Conservation (phyloP, 2,113 vertebrate species). For the Enhydra lutris region DNA sequence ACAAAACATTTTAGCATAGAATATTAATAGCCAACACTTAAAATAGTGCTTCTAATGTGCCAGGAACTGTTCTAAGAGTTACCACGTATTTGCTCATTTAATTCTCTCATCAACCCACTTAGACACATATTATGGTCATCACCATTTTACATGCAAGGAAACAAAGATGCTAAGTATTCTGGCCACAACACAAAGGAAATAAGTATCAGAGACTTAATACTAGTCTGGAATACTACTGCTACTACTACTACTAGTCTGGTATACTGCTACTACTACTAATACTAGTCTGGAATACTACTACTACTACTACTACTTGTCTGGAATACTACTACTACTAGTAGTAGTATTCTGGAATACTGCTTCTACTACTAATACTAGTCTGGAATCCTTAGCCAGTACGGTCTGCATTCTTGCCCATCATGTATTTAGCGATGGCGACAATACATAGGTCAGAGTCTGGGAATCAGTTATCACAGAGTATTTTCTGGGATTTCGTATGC, state of each 20-base stretch:
- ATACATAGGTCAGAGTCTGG: neutral
- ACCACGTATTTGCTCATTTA: neutral
- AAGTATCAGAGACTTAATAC: neutral
- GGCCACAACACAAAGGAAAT: neutral
- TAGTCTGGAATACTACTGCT: too few species aligned
- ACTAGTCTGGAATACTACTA: too few species aligned
- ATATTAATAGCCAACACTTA: neutral
- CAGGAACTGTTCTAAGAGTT: neutral
- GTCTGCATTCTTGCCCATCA: neutral
- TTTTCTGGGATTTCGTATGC: neutral
- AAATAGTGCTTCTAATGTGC: neutral
- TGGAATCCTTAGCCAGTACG: neutral
- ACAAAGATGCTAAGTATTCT: neutral
- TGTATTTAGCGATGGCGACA: neutral
- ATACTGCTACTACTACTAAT: too few species aligned
- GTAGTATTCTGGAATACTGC: too few species aligned
- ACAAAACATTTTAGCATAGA: neutral
- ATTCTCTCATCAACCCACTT: neutral
- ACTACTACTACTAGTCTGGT: too few species aligned
- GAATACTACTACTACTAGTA: too few species aligned
- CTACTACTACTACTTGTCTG: too few species aligned
- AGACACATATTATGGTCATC: neutral
- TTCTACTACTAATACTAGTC: too few species aligned
- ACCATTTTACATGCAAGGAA: neutral
- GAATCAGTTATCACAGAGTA: neutral